These are phyloP conservation scores for Junonia oenone DNA, from an alignment of 2,888 invertebrate species.

Conservation along the genomic window DNA sequence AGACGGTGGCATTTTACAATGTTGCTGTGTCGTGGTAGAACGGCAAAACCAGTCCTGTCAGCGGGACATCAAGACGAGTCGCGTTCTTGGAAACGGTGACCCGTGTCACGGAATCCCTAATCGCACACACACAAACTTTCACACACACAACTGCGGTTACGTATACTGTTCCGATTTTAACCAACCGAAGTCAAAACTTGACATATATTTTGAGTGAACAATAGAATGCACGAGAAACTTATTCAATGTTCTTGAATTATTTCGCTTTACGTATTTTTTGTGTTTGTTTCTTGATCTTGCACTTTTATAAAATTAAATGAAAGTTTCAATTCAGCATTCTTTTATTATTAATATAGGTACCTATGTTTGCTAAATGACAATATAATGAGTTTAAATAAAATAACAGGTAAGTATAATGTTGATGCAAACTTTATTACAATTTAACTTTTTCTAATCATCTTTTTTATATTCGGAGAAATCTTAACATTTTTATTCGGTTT, in stretches of 20 bases:
- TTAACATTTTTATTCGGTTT: too few species aligned
- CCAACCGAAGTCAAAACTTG: slow-evolving; percentile 5
- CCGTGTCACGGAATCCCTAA: slow-evolving; percentile 79
- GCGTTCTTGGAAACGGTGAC: slow-evolving; percentile 78
- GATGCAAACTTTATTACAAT: not conserved
- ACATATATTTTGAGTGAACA: slow-evolving; percentile 3
- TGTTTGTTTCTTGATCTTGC: too few species aligned
- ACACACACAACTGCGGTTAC: slow-evolving; percentile 29
- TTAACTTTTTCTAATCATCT: not conserved
- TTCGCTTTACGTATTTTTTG: not conserved
- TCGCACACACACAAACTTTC: slow-evolving; percentile 48
- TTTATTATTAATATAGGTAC: slow-evolving; percentile 2
- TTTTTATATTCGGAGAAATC: not conserved
- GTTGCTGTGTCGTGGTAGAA: slow-evolving; percentile 63
- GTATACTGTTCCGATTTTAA: not conserved
- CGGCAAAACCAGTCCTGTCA: slow-evolving; percentile 78
- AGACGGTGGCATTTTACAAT: slow-evolving; percentile 55
- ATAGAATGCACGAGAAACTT: not conserved
- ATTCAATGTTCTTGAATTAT: not conserved
- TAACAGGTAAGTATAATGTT: not conserved
- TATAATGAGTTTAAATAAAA: not conserved
- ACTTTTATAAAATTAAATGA: slow-evolving; percentile 16
- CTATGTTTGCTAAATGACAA: not conserved
- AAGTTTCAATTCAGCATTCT: slow-evolving; percentile 15
- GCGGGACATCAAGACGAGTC: slow-evolving; percentile 76